phyloP scores from a whole-genome alignment of 2,888 invertebrate species.

The Globia sparganii region DNA sequence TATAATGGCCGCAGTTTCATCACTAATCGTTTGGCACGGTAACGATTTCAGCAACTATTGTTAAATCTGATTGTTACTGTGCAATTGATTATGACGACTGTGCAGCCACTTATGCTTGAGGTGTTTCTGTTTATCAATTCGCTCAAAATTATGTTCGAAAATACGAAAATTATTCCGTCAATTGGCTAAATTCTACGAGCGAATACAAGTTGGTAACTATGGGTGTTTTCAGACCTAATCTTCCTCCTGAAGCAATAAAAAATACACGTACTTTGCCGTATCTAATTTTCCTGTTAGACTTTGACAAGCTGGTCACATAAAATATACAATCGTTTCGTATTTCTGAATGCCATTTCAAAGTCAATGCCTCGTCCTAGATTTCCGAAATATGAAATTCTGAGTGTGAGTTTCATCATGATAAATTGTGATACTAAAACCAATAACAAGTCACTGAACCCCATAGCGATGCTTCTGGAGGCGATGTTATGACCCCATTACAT shows the following conservation, averaged over 20 bases:
- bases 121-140: background rate
- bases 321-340: constrained; percentile 22
- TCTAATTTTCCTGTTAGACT: constrained; percentile 48
- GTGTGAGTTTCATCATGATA: constrained; percentile 45
- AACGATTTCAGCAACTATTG: constrained; percentile 20
- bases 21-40: constrained; percentile 23
- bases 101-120: background rate
- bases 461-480: background rate
- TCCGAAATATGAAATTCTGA: constrained; percentile 44
- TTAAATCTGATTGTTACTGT: constrained; percentile 3
- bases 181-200: background rate
- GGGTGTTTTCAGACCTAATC: background rate
- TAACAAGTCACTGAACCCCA: constrained; percentile 39
- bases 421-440: constrained; percentile 17
- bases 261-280: background rate
- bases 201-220: background rate
- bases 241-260: constrained; percentile 10
- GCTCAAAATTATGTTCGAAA: background rate
- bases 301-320: constrained; percentile 14
- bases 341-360: constrained; percentile 54
- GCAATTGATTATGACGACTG: background rate
- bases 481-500: constrained; percentile 14
- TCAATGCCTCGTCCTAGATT: constrained; percentile 63
- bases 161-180: background rate
- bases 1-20: constrained; percentile 26